Evolutionary conservation across 2,797 vertebrate genomes (phyloP).

Genomic region (Cossypha polioptera): DNA sequence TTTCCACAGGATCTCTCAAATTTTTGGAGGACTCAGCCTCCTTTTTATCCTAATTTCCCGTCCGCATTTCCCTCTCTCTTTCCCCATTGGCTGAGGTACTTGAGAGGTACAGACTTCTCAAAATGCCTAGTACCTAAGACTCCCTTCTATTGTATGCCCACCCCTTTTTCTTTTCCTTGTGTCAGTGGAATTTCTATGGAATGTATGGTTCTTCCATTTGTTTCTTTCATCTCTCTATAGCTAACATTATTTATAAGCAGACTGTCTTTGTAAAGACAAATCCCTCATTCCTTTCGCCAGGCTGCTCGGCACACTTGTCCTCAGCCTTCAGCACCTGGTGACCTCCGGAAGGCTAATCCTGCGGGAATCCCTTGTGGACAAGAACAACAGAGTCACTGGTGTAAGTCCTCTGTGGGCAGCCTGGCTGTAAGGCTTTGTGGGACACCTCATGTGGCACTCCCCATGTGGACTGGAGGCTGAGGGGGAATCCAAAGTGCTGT

Average conservation of each 20-base stretch:
- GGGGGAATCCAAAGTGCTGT: neutral
- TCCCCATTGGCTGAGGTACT: neutral
- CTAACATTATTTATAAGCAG: neutral
- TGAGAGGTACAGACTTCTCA: neutral
- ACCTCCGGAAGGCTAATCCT: conserved; percentile 81
- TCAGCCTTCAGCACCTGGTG: conserved; percentile 90
- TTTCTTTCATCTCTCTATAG: neutral
- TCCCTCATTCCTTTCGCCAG: conserved; percentile 60
- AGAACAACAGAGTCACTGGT: conserved; percentile 81
- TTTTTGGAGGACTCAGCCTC: neutral
- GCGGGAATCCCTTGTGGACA: conserved; percentile 83
- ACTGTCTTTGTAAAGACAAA: neutral
- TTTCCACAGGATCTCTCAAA: neutral
- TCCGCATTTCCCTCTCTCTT: neutral
- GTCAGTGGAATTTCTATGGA: neutral
- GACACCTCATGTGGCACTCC: neutral
- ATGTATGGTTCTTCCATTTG: neutral
- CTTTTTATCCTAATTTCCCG: neutral
- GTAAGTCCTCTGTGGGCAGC: conserved; percentile 60
- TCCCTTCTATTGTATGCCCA: neutral
- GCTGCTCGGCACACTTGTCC: conserved; percentile 83
- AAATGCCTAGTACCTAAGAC: neutral
- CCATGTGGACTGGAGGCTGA: neutral
- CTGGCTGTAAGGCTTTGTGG: neutral
- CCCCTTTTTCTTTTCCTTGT: neutral